Evolutionary conservation across 2,888 invertebrate species (phyloP), one percentile per base, ranked within the genome.

Genomic region (Eubasilissa splendida): DNA sequence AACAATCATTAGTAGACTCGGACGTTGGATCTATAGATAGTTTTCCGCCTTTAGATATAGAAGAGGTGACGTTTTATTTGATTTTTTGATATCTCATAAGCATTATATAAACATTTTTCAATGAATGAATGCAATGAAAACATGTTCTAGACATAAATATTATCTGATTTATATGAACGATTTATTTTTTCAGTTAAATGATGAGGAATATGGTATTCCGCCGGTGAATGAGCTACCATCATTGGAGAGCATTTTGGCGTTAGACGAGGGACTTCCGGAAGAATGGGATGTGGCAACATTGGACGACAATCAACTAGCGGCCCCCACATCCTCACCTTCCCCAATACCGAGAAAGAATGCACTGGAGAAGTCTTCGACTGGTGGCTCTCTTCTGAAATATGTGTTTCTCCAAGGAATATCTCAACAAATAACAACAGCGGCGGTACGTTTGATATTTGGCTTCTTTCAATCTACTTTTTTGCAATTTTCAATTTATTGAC

Each of bases 351-450:
- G 85, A 80, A 86, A 86, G 8, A 85, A 85, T 2, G 85, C 88
- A 22, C 87, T 88, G 9, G 85, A 87, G 10, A 90, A 89, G 83
- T 84, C 87, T 53, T 85, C 87, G 14, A 86, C 88, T 0, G 90
- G 91, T 58, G 92, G 93, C 53, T 93, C 94, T 33, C 93, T 96
- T 84, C 89, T 96, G 85, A 92, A 95, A 75, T 96, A 96, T 87
- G 93, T 94, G 56, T 91, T 97, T 82, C 90, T 98, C 81, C 96
- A 97, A 87, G 97, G 96, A 83, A 93, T 98, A 75, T 96, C 98
- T 4, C 93, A 97, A 42, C 98, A 98, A 88, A 90, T 98, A 33
- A 89, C 93, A 83, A 96, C 97, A 80, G 97, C 98, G 68, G 93
- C 94, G 85, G 97, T 96, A 90, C 90, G 76, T 80, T 56, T 71